phyloP scores from a whole-genome alignment of 2,888 invertebrate genomes.

The Rhagonycha fulva region DNA sequence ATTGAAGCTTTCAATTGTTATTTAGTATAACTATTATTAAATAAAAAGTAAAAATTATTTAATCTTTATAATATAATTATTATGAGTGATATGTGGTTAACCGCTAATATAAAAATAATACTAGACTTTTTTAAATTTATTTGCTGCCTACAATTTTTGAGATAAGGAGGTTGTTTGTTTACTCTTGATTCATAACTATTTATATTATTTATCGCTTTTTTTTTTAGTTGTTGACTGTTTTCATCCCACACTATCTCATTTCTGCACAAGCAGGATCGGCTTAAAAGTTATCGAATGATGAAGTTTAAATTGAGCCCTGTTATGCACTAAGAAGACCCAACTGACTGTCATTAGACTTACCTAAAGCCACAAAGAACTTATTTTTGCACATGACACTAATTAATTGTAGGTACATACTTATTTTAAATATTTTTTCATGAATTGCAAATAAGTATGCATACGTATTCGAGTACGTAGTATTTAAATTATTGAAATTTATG shows the following conservation, averaged over 20 bases:
- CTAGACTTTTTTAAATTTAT: neutral
- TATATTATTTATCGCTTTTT: neutral
- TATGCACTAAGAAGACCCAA: too few species aligned
- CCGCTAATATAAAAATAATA: neutral
- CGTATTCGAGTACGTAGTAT: too few species aligned
- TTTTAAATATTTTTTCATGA: neutral
- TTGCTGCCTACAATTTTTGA: neutral
- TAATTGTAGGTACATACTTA: neutral
- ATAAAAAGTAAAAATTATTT: neutral
- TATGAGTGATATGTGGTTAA: neutral
- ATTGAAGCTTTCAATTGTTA: neutral
- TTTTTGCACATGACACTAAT: neutral
- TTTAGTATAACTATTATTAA: neutral
- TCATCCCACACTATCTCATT: neutral
- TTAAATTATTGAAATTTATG: neutral
- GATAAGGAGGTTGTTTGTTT: neutral
- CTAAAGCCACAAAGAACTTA: neutral
- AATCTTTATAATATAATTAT: neutral
- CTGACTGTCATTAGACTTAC: too few species aligned
- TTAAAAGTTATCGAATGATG: neutral
- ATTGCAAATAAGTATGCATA: neutral
- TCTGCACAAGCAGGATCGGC: neutral
- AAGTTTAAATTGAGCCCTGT: neutral
- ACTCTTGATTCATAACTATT: neutral
- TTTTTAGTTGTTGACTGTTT: neutral